Base-by-base conservation (phyloP, 2,797 vertebrate genomes). In the Kryptolebias ocellatus region DNA sequence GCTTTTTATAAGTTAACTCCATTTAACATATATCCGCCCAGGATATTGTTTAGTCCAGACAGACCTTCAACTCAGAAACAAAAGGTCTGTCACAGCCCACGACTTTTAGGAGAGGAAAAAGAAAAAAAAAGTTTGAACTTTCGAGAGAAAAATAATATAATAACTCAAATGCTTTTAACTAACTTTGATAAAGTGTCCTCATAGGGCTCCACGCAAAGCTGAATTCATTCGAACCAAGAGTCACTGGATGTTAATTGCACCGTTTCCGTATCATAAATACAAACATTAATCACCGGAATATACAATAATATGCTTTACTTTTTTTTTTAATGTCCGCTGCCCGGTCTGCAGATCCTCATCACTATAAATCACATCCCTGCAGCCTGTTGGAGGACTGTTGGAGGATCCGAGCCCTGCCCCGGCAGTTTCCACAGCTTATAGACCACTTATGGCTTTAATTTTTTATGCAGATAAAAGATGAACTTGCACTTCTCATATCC, bases 321-420 rank as follows among this genome's bases (percentile, higher is more conserved):
- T 92, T 92, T 89, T 89, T 92, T 92, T 90, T 39, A 39, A 92
- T 92, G 88, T 91, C 76, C 89, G 89, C 88, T 87, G 80, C 85
- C 89, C 86, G 90, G 86, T 90, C 86, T 80, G 86, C 86, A 87
- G 90, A 86, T 88, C 90, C 84, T 84, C 87, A 84, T 85, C 85
- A 72, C 86, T 71, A 93, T 94, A 94, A 94, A 94, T 95, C 92
- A 94, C 86, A 75, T 89, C 85, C 88, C 87, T 83, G 87, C 90
- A 91, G 90, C 84, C 81, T 87, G n/a, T n/a, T n/a, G n/a, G n/a
- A n/a, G 70, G 80, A 80, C 84, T 66, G 81, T 79, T 82, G 69
- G 74, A 74, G 78, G 71, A 83, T 91, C 93, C 93, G 92, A 42
- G 39, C 39, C 39, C 39, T 42, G 39, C 39, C 39, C 39, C 39